Evolutionary conservation across 1,140 invertebrate species (phyloP), one percentile per base, ranked within the genome.

Genomic region (Procambarus virginalis): DNA sequence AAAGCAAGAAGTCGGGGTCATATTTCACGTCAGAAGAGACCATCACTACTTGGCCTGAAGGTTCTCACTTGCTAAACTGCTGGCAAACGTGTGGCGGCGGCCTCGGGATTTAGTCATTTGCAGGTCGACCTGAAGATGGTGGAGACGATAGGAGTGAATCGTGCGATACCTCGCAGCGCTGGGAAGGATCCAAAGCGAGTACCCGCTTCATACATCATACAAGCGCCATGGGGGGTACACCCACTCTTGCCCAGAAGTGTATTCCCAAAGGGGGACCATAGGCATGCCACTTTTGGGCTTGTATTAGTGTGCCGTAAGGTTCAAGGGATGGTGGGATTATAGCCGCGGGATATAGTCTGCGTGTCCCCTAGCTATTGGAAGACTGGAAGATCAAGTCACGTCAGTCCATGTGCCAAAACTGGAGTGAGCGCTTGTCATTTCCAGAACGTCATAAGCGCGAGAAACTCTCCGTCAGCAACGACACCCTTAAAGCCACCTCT

Each of bases 181-280:
- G 51, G 45, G 51, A 45, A 51, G 34, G 58, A 81, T 83, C 60
- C 81, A 22, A 68, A 46, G 17, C 51, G 58, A 83, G n/a, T 83
- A 83, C 81, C 55, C 60, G 81, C 81, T 68, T 83, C 81, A 83
- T 83, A 83, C 81, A 83, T 83, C 81, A 83, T 83, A 83, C 81
- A 83, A 68, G 81, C 81, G 34, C 60, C 58, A 48, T 14, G 60
- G 81, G 81, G 81, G 81, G 55, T 46, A 12, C 22, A 58, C 48
- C 20, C 22, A 64, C 60, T 64, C 60, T 17, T 17, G 46, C 81
- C 68, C 60, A 34, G 34, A 12, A 68, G 10, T 55, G 2, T 68
- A 68, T 34, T 64, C 45, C 60, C 20, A 3, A 12, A 20, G 34
- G 34, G 34, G 60, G 22, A 3, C 20, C 2, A n/a, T 12, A 46